Evolutionary conservation across 2,888 invertebrate species (phyloP).

Genomic region (Catocala nupta): DNA sequence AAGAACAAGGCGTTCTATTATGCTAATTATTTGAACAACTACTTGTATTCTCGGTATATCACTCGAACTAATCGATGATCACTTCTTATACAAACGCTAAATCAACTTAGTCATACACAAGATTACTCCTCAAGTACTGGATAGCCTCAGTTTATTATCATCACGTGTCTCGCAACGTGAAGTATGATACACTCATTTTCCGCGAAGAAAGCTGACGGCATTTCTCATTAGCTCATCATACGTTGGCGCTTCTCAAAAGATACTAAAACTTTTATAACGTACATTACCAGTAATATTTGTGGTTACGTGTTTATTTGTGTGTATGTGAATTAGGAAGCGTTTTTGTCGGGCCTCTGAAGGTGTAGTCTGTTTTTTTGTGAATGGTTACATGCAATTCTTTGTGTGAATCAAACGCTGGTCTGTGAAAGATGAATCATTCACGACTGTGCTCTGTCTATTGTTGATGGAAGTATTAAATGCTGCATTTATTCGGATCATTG

Average conservation of each 20-base stretch:
- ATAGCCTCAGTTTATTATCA: constrained; percentile 28
- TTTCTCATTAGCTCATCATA: constrained; percentile 18
- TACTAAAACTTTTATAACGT: neutral
- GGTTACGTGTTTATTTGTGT: constrained; percentile 13
- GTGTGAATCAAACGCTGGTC: constrained; percentile 57
- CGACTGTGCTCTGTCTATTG: constrained; percentile 48
- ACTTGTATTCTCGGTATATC: too few species aligned
- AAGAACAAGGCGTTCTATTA: too few species aligned
- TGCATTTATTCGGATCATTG: too few species aligned
- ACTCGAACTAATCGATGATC: neutral
- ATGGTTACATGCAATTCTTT: constrained; percentile 61
- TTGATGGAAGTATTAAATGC: constrained; percentile 15
- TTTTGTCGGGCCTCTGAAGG: constrained; percentile 61
- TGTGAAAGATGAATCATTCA: constrained; percentile 70
- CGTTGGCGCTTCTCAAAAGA: constrained; percentile 15
- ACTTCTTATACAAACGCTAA: constrained; percentile 5
- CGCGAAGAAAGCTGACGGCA: constrained; percentile 33
- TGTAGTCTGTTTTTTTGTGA: constrained; percentile 66
- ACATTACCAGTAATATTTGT: constrained; percentile 12
- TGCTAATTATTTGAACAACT: too few species aligned
- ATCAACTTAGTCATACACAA: constrained; percentile 7
- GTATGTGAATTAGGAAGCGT: constrained; percentile 34
- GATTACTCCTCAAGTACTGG: constrained; percentile 1
- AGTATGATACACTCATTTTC: constrained; percentile 31
- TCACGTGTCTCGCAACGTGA: constrained; percentile 59